phyloP scores from a whole-genome alignment of 2,113 vertebrate species.

The Paradisaea rubra region DNA sequence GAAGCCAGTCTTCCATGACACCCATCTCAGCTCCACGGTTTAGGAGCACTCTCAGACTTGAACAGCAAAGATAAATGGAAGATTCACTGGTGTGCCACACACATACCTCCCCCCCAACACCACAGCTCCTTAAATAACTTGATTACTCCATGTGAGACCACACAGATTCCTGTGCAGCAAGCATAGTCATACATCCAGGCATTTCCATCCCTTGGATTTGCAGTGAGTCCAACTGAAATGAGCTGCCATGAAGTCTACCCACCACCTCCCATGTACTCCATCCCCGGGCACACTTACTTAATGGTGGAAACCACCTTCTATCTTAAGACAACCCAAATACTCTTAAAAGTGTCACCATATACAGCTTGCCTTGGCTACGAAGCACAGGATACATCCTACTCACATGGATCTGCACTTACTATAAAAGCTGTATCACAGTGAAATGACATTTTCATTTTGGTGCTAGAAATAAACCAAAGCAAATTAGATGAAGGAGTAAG shows the following conservation, averaged over 20 bases:
- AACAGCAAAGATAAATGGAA: neutral
- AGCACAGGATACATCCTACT: slow-evolving; percentile 27
- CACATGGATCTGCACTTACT: slow-evolving; percentile 19
- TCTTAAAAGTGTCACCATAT: neutral
- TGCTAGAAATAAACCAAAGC: slow-evolving; percentile 58
- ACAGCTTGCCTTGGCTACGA: slow-evolving; percentile 6
- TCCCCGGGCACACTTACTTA: neutral
- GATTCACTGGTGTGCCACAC: neutral
- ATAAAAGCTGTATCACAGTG: slow-evolving; percentile 11
- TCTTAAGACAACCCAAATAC: slow-evolving; percentile 34
- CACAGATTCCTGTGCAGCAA: neutral
- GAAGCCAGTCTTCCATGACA: neutral
- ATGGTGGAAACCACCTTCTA: slow-evolving; percentile 7
- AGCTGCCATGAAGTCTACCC: neutral
- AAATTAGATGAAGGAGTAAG: slow-evolving; percentile 44
- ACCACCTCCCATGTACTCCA: neutral
- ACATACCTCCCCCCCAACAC: neutral
- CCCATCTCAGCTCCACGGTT: neutral
- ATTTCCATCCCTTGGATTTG: neutral
- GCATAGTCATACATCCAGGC: neutral
- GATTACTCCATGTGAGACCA: neutral
- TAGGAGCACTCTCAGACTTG: neutral
- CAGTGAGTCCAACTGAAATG: neutral
- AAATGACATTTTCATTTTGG: slow-evolving; percentile 22
- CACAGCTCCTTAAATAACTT: neutral